Evolutionary conservation across 2,888 invertebrate species (phyloP).

Genomic region (Seira ritae): DNA sequence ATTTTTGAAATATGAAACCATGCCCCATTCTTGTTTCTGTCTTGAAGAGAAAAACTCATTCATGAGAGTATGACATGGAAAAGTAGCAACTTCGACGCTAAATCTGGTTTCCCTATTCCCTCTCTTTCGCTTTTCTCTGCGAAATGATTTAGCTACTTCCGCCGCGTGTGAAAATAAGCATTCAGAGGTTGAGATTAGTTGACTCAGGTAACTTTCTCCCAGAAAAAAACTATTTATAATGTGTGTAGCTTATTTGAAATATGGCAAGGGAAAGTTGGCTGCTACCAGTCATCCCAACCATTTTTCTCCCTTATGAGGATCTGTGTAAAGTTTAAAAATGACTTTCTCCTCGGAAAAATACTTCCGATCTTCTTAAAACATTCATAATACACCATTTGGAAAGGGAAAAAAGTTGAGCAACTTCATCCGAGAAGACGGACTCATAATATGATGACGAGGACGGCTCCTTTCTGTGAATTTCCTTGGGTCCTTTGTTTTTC

Average conservation of each 20-base stretch:
- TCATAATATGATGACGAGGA: background rate
- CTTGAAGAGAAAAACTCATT: background rate
- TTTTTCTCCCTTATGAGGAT: background rate
- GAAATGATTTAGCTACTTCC: conserved; percentile 51
- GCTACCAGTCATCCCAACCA: background rate
- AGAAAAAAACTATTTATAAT: conserved; percentile 4
- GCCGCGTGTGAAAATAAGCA: conserved; percentile 49
- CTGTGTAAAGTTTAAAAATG: background rate
- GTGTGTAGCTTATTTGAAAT: background rate
- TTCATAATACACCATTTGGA: background rate
- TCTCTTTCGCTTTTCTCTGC: conserved; percentile 23
- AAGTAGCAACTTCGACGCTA: background rate
- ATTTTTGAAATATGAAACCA: background rate
- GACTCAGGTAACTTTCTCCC: conserved; percentile 41
- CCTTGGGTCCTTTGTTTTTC: background rate
- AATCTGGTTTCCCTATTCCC: background rate
- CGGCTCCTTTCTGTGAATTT: background rate
- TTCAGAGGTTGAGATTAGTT: conserved; percentile 43
- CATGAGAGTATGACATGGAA: background rate
- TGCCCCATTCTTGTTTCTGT: background rate
- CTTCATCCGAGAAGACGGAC: background rate
- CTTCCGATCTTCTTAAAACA: background rate
- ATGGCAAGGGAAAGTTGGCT: background rate
- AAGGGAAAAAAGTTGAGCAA: background rate
- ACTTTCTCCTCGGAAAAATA: background rate